phyloP scores from a whole-genome alignment of 1,140 invertebrate genomes.

The Drosophila takahashii region DNA sequence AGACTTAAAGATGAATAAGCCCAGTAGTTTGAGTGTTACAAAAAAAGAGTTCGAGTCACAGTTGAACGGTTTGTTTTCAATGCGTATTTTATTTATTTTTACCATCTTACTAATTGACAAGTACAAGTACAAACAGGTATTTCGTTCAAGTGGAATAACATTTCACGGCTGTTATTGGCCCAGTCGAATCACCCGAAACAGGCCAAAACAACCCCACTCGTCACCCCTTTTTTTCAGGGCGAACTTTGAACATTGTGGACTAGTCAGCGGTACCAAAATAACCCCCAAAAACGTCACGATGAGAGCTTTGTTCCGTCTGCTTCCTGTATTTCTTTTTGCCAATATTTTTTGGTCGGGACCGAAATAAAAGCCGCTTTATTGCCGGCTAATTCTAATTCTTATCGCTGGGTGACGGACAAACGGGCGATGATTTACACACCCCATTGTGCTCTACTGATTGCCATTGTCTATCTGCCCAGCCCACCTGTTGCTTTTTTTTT shows the following conservation, averaged over 20 bases:
- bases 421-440: slow-evolving; percentile 36
- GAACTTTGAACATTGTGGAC: slow-evolving; percentile 49
- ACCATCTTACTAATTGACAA: slow-evolving; percentile 66
- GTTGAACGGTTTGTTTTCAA: neutral
- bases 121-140: slow-evolving; percentile 37
- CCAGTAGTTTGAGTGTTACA: neutral
- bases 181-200: slow-evolving; percentile 23
- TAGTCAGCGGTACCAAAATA: slow-evolving; percentile 53
- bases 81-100: slow-evolving; percentile 58
- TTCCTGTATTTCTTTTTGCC: slow-evolving; percentile 46
- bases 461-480: slow-evolving; percentile 27
- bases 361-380: slow-evolving; percentile 38
- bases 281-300: slow-evolving; percentile 54
- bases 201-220: slow-evolving; percentile 7
- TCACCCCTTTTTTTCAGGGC: slow-evolving; percentile 1
- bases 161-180: slow-evolving; percentile 38
- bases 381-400: slow-evolving; percentile 48
- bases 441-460: slow-evolving; percentile 26
- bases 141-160: slow-evolving; percentile 40
- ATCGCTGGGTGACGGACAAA: slow-evolving; percentile 25
- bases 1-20: neutral
- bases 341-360: slow-evolving; percentile 7
- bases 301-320: slow-evolving; percentile 12
- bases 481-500: slow-evolving; percentile 15
- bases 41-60: neutral